Conservation (phyloP, 92 coral and sea anemone genomes). For the Desmophyllum pertusum region DNA sequence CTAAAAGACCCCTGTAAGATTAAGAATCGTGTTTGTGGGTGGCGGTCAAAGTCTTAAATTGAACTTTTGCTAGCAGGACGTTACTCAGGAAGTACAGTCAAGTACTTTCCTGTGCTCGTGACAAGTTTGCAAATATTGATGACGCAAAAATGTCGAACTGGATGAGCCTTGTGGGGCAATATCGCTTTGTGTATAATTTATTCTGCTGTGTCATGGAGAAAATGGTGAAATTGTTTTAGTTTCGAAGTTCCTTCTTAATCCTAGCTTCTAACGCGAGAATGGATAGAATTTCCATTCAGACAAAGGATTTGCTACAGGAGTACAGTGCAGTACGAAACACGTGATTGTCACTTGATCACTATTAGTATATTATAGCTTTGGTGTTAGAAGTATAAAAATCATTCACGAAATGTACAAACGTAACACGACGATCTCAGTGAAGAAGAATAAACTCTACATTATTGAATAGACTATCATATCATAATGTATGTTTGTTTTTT, state of each 20-base stretch:
- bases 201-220: background rate
- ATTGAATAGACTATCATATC: too few relatives aligned
- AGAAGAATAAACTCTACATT: background rate
- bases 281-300: background rate
- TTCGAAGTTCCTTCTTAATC: background rate
- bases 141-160: background rate
- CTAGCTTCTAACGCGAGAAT: background rate
- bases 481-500: background rate
- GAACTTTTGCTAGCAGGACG: background rate
- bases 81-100: slow-evolving; percentile 1
- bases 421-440: background rate
- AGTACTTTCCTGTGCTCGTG: background rate
- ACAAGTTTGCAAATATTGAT: background rate
- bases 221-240: too few relatives aligned
- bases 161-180: background rate
- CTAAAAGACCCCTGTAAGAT: background rate
- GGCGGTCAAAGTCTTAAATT: background rate
- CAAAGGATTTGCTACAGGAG: background rate
- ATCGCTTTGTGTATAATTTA: background rate
- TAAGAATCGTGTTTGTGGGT: background rate
- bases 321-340: background rate
- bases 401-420: background rate
- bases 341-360: background rate
- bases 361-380: background rate
- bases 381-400: background rate